Evolutionary conservation across 2,888 invertebrate genomes (phyloP).

Genomic region (Plebejus melissa): DNA sequence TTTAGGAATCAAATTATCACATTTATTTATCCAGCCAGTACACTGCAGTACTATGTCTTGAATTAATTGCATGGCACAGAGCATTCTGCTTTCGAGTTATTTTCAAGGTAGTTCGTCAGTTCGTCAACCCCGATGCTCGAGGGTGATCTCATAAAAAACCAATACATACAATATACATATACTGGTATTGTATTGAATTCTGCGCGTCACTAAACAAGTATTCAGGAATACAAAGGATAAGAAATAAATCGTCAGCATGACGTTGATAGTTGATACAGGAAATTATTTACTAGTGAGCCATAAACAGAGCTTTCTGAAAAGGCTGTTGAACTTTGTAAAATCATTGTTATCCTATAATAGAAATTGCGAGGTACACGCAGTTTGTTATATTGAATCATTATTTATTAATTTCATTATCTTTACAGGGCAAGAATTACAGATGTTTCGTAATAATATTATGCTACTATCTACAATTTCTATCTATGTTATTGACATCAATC

Average conservation of each 20-base stretch:
- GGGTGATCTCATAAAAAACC: slow-evolving; percentile 8
- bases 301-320: not conserved
- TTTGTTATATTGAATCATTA: too few species aligned
- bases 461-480: too few species aligned
- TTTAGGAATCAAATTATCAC: not conserved
- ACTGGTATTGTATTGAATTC: not conserved
- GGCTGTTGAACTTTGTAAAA: slow-evolving; percentile 1
- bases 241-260: slow-evolving; percentile 5
- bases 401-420: too few species aligned
- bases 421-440: too few species aligned
- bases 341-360: not conserved
- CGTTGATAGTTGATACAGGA: not conserved
- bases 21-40: not conserved
- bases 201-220: not conserved
- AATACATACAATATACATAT: not conserved
- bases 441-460: too few species aligned
- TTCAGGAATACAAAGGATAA: slow-evolving; percentile 10
- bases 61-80: not conserved
- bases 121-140: not conserved
- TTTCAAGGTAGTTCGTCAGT: slow-evolving; percentile 11
- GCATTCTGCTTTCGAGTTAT: not conserved
- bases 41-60: not conserved
- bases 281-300: not conserved
- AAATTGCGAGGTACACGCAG: not conserved
- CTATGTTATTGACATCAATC: too few species aligned